Percentiles rank a stretch among this genome's conserved stretches.
phyloP scores from a whole-genome alignment of 2,797 vertebrate genomes.

The Leptatherina wallacei region DNA sequence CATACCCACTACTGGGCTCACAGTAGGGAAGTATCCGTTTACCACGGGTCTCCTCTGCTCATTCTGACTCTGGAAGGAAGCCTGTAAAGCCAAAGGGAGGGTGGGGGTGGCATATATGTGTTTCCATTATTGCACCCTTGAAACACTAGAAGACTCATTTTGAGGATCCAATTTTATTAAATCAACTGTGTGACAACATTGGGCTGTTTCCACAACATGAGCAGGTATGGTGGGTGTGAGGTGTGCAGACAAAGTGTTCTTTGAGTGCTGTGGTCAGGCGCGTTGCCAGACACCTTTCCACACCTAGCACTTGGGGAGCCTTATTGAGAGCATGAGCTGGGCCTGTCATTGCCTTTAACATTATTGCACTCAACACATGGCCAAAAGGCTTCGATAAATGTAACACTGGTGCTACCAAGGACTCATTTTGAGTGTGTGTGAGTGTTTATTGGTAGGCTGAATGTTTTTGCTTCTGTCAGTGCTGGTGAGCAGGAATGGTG shows the following conservation, averaged over 20 bases:
- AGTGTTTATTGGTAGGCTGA: conserved; percentile 53
- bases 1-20: conserved; percentile 62
- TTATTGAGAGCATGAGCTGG: conserved; percentile 69
- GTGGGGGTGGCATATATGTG: conserved; percentile 30
- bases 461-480: conserved; percentile 69
- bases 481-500: conserved; percentile 24
- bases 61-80: conserved; percentile 61
- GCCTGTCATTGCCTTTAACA: conserved; percentile 68
- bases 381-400: conserved; percentile 66
- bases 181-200: conserved; percentile 72
- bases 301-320: conserved; percentile 78
- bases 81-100: conserved; percentile 51
- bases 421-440: conserved; percentile 39
- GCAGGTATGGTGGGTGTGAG: conserved; percentile 76
- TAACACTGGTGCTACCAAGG: conserved; percentile 61
- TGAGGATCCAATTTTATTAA: conserved; percentile 81
- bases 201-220: conserved; percentile 74
- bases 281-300: conserved; percentile 79
- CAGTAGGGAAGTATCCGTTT: conserved; percentile 75
- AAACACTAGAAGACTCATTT: conserved; percentile 77
- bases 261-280: conserved; percentile 80
- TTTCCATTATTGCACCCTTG: conserved; percentile 74
- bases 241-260: conserved; percentile 79
- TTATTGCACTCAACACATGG: conserved; percentile 78
- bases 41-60: conserved; percentile 60